Evolutionary conservation across 2,888 invertebrate genomes (phyloP).

Genomic region (Miltochrista miniata): DNA sequence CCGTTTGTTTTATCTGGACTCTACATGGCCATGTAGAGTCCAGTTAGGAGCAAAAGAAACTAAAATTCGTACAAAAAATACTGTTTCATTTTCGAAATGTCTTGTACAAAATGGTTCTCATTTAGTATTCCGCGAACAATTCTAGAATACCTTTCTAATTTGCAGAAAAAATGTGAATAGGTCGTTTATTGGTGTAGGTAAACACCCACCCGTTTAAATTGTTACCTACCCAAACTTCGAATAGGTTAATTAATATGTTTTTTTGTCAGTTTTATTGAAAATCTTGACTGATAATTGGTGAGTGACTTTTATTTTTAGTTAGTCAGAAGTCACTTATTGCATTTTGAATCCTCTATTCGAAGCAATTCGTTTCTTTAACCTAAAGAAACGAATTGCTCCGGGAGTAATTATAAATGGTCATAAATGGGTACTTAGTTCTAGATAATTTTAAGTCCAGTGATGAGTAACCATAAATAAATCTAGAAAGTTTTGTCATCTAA

Average conservation of each 20-base stretch:
- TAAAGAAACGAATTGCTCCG: too few species aligned
- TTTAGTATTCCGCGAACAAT: conserved; percentile 6
- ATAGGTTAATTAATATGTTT: conserved; percentile 14
- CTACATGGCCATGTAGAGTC: neutral
- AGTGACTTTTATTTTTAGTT: too few species aligned
- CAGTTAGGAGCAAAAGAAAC: conserved; percentile 6
- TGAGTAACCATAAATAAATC: too few species aligned
- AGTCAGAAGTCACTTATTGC: too few species aligned
- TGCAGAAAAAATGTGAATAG: conserved; percentile 8
- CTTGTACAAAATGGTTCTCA: conserved; percentile 4
- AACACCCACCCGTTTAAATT: conserved; percentile 1
- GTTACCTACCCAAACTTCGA: conserved; percentile 7
- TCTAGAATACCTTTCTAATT: conserved; percentile 13
- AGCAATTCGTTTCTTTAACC: too few species aligned
- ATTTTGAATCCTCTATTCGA: too few species aligned
- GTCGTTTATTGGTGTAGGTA: conserved; percentile 3
- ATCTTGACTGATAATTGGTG: too few species aligned
- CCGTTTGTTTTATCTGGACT: conserved; percentile 4
- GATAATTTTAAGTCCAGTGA: too few species aligned
- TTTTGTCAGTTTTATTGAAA: too few species aligned
- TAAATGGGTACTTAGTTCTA: too few species aligned
- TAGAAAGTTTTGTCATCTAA: too few species aligned
- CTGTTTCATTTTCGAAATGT: conserved; percentile 12
- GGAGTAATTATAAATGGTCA: too few species aligned
- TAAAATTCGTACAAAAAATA: conserved; percentile 4